Percentiles rank a stretch among this genome's conserved stretches.
Evolutionary conservation across 2,113 vertebrate species (phyloP).

Genomic region (Salvelinus fontinalis): DNA sequence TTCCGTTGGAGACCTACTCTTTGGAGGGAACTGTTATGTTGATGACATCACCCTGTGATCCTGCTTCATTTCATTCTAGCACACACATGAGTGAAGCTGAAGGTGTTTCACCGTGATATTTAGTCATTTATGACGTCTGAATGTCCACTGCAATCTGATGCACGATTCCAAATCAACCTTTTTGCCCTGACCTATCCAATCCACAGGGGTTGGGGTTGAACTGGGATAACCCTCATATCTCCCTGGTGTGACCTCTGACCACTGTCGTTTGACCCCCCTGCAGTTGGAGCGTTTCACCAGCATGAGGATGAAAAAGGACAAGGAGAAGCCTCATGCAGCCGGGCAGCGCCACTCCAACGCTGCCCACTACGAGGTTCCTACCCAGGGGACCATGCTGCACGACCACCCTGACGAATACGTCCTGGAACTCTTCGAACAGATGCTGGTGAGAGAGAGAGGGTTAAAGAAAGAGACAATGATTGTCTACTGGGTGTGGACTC

Average conservation of each 20-base stretch:
- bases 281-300: conserved; percentile 92
- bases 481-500: not conserved
- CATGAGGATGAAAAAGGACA: conserved; percentile 90
- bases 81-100: too few relatives aligned
- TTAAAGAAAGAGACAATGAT: not conserved
- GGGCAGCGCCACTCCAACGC: conserved; percentile 80
- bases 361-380: conserved; percentile 73
- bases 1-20: too few relatives aligned
- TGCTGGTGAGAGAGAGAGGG: conserved; percentile 81
- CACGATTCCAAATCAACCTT: too few relatives aligned
- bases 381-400: conserved; percentile 68
- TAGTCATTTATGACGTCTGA: too few relatives aligned
- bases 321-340: conserved; percentile 75
- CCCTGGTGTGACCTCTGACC: conserved; percentile 7
- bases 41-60: too few relatives aligned
- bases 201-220: too few relatives aligned
- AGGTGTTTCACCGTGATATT: too few relatives aligned
- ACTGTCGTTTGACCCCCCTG: conserved; percentile 23
- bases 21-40: too few relatives aligned
- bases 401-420: conserved; percentile 81
- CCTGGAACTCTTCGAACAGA: conserved; percentile 88
- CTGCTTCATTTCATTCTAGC: too few relatives aligned
- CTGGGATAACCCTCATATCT: not conserved
- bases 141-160: too few relatives aligned
- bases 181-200: too few relatives aligned